phyloP scores from a whole-genome alignment of 1,140 invertebrate species.

The Drosophila ironensis region DNA sequence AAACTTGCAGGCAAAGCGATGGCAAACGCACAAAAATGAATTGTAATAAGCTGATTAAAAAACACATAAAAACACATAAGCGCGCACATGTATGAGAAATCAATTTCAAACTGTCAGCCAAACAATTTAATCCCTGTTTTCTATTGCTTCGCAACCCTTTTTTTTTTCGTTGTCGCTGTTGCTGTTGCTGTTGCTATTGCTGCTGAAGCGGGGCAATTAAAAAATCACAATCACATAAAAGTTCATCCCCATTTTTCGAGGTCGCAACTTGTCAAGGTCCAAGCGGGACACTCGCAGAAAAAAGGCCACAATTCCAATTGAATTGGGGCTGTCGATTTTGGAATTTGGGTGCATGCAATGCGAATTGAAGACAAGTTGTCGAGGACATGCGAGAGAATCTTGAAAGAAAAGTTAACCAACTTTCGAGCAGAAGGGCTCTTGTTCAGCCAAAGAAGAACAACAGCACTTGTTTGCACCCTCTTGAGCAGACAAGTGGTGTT shows the following conservation, averaged over 20 bases:
- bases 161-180: too few species aligned
- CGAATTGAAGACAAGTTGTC: neutral
- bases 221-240: conserved; percentile 41
- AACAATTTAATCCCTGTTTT: conserved; percentile 5
- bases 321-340: too few species aligned
- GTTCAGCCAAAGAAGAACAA: neutral
- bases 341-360: too few species aligned
- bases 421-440: neutral
- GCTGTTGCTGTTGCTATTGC: too few species aligned
- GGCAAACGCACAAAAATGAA: conserved; percentile 5
- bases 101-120: conserved; percentile 20
- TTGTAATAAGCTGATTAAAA: conserved; percentile 40
- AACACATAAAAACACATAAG: conserved; percentile 3
- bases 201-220: conserved; percentile 36
- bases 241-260: conserved; percentile 19
- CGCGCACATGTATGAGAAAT: too few species aligned
- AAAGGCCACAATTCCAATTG: too few species aligned
- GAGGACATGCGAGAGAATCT: neutral
- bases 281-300: too few species aligned
- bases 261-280: conserved; percentile 13
- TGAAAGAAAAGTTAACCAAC: neutral
- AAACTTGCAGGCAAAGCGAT: neutral
- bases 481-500: neutral
- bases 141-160: neutral
- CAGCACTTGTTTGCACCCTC: neutral